Evolutionary conservation across 2,113 vertebrate genomes (phyloP), one percentile per base, ranked within the genome.

Genomic region (Campylomormyrus tamandua): DNA sequence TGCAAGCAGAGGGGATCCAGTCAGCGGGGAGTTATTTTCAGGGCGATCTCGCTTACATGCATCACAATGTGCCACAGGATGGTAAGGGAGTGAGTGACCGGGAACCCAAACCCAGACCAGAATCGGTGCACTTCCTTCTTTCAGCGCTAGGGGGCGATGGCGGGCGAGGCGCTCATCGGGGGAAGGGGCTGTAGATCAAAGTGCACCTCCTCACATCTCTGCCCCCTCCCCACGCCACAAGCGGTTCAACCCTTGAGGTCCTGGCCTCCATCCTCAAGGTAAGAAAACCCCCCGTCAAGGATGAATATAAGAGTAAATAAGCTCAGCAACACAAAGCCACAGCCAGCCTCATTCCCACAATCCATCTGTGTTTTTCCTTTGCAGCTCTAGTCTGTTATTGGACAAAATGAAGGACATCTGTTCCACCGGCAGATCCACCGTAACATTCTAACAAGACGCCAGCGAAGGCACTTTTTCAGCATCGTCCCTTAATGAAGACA

Each of bases 261-360:
- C 93, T 92, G 93, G 93, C 93, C 92, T 93, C 92, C 93, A 94
- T 92, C 94, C 94, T 93, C 92, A 91, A 45, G 90, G 93, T 90
- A 92, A 93, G 94, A 94, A 91, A 91, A 92, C 90, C 91, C 91
- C 92, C 93, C 94, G 94, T 94, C 93, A 92, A 92, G 89, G 91
- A 95, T 93, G 94, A 95, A 96, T 93, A 94, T 94, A 93, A 92
- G 93, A 93, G 94, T 95, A 95, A 95, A 95, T 96, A 95, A 95
- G 91, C 92, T 93, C 93, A 95, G 94, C 93, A 93, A 91, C 90
- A 93, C 92, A 92, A 94, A 92, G 94, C 91, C 91, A 89, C 10
- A 50, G 88, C 93, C 91, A 92, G 92, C 92, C 92, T 91, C 92
- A 93, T 89, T 91, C 90, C 90, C 90, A 91, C 56, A 74, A 95